A percentile compares a stretch with the other conserved stretches of the same genome.
phyloP scores from a whole-genome alignment of 2,888 invertebrate species.

The Liodrosophila aerea region DNA sequence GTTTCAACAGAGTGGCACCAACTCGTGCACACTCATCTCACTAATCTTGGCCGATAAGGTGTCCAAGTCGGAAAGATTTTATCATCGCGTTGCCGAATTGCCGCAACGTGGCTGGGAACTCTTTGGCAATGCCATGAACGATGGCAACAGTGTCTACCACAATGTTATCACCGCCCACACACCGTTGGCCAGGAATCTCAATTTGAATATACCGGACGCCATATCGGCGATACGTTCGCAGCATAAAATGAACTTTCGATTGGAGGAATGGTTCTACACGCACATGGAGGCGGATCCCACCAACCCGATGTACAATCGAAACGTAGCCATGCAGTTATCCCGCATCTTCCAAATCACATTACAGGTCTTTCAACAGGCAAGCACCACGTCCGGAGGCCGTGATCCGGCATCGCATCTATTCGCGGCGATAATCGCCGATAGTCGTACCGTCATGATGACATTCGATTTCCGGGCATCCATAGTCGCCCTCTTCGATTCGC shows the following conservation, averaged over 20 bases:
- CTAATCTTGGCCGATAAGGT: conserved; percentile 84
- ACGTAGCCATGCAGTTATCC: conserved; percentile 69
- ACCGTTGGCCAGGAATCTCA: conserved; percentile 82
- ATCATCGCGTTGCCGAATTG: conserved; percentile 57
- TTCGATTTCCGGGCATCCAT: conserved; percentile 73
- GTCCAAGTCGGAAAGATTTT: conserved; percentile 62
- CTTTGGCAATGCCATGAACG: conserved; percentile 84
- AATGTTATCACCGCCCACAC: conserved; percentile 79
- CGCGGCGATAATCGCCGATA: conserved; percentile 78
- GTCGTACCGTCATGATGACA: conserved; percentile 75
- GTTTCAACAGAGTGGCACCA: conserved; percentile 83
- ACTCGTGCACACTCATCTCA: conserved; percentile 86
- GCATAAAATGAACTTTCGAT: conserved; percentile 68
- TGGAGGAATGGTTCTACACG: conserved; percentile 79
- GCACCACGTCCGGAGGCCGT: conserved; percentile 11
- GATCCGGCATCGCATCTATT: conserved; percentile 60
- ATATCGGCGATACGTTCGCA: conserved; percentile 81
- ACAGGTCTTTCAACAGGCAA: conserved; percentile 65
- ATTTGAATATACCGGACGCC: conserved; percentile 84
- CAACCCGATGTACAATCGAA: conserved; percentile 61
- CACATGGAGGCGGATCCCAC: conserved; percentile 75
- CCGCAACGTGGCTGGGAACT: conserved; percentile 82
- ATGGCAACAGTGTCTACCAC: conserved; percentile 85
- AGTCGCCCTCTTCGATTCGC: conserved; percentile 76
- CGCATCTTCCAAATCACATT: conserved; percentile 73